These are phyloP conservation scores for Encarsia formosa DNA, from an alignment of 2,888 invertebrate species.

Conservation along the genomic window DNA sequence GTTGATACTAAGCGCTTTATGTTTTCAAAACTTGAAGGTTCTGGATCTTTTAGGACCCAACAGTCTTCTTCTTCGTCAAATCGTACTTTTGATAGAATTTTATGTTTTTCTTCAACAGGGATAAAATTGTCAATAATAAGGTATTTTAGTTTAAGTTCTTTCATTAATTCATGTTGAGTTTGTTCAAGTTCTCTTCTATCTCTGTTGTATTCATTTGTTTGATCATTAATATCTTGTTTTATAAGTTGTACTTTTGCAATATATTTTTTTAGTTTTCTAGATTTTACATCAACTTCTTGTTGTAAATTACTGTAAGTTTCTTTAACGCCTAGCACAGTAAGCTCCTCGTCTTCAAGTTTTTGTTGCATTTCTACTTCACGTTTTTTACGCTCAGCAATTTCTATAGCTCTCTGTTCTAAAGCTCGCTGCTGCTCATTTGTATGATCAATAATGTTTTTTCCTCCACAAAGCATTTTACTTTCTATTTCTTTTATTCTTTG, in stretches of 20 bases:
- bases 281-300: conserved; percentile 95
- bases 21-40: conserved; percentile 49
- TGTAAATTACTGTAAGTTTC: conserved; percentile 89
- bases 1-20: conserved; percentile 63
- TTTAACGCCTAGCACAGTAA: conserved; percentile 83
- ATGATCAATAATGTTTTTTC: conserved; percentile 91
- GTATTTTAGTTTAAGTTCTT: conserved; percentile 84
- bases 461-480: conserved; percentile 90
- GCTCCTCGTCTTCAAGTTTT: conserved; percentile 88
- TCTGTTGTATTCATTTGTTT: conserved; percentile 82
- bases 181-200: conserved; percentile 91
- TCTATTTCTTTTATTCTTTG: conserved; percentile 81
- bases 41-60: conserved; percentile 59
- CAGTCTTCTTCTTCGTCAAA: conserved; percentile 81
- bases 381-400: conserved; percentile 85
- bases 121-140: conserved; percentile 88
- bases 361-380: conserved; percentile 88
- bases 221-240: conserved; percentile 75
- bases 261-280: conserved; percentile 87
- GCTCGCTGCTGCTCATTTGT: conserved; percentile 91
- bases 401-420: conserved; percentile 76
- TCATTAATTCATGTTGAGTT: conserved; percentile 84
- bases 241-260: conserved; percentile 73
- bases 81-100: conserved; percentile 67
- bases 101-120: conserved; percentile 74